These are phyloP conservation scores for Pterocles gutturalis DNA, from an alignment of 2,113 vertebrate genomes.

Conservation along the genomic window DNA sequence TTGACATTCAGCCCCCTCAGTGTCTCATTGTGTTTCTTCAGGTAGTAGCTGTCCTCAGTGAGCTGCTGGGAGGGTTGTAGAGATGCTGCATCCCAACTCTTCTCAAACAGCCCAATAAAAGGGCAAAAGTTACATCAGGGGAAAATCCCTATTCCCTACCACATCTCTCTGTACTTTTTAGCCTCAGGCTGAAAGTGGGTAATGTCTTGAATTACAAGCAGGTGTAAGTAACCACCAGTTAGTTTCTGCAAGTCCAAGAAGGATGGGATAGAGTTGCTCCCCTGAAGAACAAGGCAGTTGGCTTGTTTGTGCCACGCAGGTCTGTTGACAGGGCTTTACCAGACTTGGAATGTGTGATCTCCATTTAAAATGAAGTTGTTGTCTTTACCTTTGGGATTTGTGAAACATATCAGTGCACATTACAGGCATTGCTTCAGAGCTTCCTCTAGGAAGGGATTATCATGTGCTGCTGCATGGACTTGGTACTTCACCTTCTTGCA, in stretches of 20 bases:
- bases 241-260: not conserved
- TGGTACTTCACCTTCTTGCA: not conserved
- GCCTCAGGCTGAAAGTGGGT: not conserved
- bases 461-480: not conserved
- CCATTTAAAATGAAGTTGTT: not conserved
- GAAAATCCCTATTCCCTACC: not conserved
- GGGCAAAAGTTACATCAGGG: not conserved
- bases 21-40: not conserved
- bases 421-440: not conserved
- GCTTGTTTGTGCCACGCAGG: not conserved
- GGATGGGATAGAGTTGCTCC: not conserved
- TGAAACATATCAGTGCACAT: accelerated
- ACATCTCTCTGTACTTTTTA: not conserved
- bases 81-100: not conserved
- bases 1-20: not conserved
- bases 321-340: not conserved
- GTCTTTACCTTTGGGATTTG: not conserved
- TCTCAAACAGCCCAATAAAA: not conserved
- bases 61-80: not conserved
- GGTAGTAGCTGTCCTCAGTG: not conserved
- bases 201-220: not conserved
- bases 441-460: not conserved
- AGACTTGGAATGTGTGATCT: not conserved
- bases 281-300: not conserved
- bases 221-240: not conserved